Base-by-base conservation (phyloP, 2,797 vertebrate species). In the Glossophaga mutica region DNA sequence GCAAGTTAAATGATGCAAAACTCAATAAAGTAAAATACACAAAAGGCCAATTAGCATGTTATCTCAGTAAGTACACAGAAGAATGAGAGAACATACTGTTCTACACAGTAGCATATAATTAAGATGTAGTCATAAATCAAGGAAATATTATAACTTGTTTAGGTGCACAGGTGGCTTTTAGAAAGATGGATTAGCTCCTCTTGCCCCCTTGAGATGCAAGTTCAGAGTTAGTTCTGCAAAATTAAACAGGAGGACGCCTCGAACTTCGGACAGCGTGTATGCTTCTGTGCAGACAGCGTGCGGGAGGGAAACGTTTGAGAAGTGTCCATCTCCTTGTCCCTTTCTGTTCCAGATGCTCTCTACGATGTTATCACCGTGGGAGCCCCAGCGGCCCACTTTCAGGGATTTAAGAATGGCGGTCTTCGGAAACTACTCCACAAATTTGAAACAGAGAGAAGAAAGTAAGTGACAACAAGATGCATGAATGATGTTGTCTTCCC, bases 311-410 rank as follows among this genome's bases (percentile, higher is more conserved):
- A 9, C 10, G 10, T n/a, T 2, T 83, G 39, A 73, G 65, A 87
- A 93, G 11, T 32, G 22, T 77, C 94, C 94, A 97, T 32, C 24
- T 93, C 18, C 95, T 97, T 97, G 26, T 97, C 87, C 96, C 0
- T 98, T 96, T 62, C 65, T 16, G 7, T 98, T 98, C 11, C 98
- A 99, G 99, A 99, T 98, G 98, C 99, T 44, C 98, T 99, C 96
- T 99, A 99, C 48, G 99, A 99, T 94, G 99, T 99, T 68, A 98
- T 99, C 98, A 99, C 99, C 0, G 99, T 99, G 29, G 99, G 99
- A 96, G 99, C 99, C 62, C 99, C 99, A 0, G 99, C 99, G 15
- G 99, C 99, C 0, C 99, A 99, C 98, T 99, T 99, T 98, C 99
- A 99, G 98, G 99, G 99, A 95, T 99, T 99, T 98, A 99, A 99